Evolutionary conservation across 2,797 vertebrate species (phyloP).

Genomic region (Prunella strophiata): DNA sequence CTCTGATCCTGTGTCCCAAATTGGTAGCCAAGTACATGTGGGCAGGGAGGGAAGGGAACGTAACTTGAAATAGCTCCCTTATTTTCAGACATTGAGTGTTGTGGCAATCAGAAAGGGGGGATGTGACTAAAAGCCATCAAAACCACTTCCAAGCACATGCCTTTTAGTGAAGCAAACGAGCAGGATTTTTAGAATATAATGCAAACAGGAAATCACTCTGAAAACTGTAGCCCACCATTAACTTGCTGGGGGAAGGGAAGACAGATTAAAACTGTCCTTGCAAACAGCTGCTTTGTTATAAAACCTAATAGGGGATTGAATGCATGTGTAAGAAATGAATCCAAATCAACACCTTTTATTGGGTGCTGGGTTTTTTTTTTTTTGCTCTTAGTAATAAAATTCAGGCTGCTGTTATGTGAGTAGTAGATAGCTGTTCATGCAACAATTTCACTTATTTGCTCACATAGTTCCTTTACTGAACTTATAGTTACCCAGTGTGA

Average conservation of each 20-base stretch:
- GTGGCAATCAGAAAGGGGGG: slow-evolving; percentile 24
- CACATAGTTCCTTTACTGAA: not conserved
- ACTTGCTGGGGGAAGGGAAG: not conserved
- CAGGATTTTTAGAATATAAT: slow-evolving; percentile 28
- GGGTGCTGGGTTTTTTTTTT: not conserved
- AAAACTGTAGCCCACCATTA: slow-evolving; percentile 38
- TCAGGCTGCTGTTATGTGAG: not conserved
- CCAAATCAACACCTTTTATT: slow-evolving; percentile 44
- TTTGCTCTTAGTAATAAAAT: not conserved
- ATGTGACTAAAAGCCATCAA: slow-evolving; percentile 56
- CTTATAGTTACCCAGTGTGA: not conserved
- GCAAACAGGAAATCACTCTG: slow-evolving; percentile 49
- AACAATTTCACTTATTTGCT: not conserved
- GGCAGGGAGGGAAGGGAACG: slow-evolving; percentile 32
- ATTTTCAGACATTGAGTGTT: slow-evolving; percentile 21
- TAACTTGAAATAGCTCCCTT: slow-evolving; percentile 57
- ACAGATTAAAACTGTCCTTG: slow-evolving; percentile 7
- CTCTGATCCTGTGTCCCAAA: slow-evolving; percentile 15
- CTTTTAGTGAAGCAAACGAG: slow-evolving; percentile 20
- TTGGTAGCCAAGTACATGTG: slow-evolving; percentile 49
- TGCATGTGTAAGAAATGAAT: not conserved
- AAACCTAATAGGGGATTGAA: slow-evolving; percentile 2
- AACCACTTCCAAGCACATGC: slow-evolving; percentile 59
- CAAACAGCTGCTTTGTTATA: not conserved
- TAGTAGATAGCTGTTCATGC: not conserved